Evolutionary conservation across 2,888 invertebrate species (phyloP).

Genomic region (Lasioglossum oenotherae): DNA sequence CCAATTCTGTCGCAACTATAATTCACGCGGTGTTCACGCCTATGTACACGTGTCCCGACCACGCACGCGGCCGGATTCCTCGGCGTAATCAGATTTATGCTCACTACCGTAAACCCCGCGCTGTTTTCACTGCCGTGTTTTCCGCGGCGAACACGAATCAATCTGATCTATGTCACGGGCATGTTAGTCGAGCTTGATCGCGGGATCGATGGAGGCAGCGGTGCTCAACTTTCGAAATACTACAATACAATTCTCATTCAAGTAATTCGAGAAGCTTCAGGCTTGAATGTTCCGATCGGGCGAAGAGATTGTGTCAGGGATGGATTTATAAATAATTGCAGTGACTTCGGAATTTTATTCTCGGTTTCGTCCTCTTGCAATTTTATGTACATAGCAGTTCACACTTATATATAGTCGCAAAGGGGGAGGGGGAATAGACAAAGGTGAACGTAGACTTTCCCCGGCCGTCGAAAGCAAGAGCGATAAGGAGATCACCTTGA

Average conservation of each 20-base stretch:
- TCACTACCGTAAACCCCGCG: slow-evolving; percentile 5
- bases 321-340: background rate
- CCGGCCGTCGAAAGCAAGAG: slow-evolving; percentile 37
- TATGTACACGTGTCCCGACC: slow-evolving; percentile 20
- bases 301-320: background rate
- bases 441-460: slow-evolving; percentile 28
- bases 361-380: slow-evolving; percentile 15
- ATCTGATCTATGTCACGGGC: slow-evolving; percentile 50
- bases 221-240: slow-evolving; percentile 7
- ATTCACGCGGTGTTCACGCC: slow-evolving; percentile 37
- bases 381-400: background rate
- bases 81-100: slow-evolving; percentile 29
- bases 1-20: background rate
- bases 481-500: slow-evolving; percentile 57
- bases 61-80: slow-evolving; percentile 1
- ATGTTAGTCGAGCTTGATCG: slow-evolving; percentile 26
- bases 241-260: background rate
- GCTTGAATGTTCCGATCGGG: background rate
- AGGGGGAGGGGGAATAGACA: background rate
- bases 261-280: too few species aligned
- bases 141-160: slow-evolving; percentile 25
- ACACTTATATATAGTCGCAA: background rate
- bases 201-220: slow-evolving; percentile 18
- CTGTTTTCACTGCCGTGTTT: slow-evolving; percentile 44
- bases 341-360: slow-evolving; percentile 13